Evolutionary conservation across 2,888 invertebrate species (phyloP).

Genomic region (Drosophila basisetae): DNA sequence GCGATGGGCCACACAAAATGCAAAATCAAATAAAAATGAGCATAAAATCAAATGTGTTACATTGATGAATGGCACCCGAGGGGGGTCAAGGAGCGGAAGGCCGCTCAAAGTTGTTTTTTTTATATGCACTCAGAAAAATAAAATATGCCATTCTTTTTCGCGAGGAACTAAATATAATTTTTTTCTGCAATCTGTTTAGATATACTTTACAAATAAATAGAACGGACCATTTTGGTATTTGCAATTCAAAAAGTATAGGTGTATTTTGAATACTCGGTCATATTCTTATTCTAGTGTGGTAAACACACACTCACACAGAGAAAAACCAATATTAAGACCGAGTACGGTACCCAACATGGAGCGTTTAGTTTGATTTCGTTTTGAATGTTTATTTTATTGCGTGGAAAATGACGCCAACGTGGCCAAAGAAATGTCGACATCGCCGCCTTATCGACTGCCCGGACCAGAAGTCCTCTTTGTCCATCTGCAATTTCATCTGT

Average conservation of each 20-base stretch:
- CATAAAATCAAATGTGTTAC: constrained; percentile 83
- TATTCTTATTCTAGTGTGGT: background rate
- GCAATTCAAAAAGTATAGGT: background rate
- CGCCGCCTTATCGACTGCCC: constrained; percentile 54
- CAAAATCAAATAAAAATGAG: constrained; percentile 78
- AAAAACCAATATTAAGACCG: background rate
- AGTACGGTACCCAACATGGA: constrained; percentile 48
- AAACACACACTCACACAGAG: background rate
- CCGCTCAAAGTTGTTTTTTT: background rate
- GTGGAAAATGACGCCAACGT: constrained; percentile 84
- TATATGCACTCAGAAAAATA: constrained; percentile 4
- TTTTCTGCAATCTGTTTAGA: background rate
- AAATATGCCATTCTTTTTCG: background rate
- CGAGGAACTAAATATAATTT: background rate
- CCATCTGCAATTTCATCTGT: constrained; percentile 22
- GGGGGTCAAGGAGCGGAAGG: background rate
- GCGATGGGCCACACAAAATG: constrained; percentile 46
- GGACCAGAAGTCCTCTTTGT: constrained; percentile 13
- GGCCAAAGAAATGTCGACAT: constrained; percentile 81
- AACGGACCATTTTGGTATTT: background rate
- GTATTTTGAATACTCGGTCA: background rate
- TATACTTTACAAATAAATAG: background rate
- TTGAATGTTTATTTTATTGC: constrained; percentile 84
- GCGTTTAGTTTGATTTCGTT: constrained; percentile 83
- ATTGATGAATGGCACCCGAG: constrained; percentile 71